Evolutionary conservation across 2,888 invertebrate genomes (phyloP).

Genomic region (Cheilosia vulpina): DNA sequence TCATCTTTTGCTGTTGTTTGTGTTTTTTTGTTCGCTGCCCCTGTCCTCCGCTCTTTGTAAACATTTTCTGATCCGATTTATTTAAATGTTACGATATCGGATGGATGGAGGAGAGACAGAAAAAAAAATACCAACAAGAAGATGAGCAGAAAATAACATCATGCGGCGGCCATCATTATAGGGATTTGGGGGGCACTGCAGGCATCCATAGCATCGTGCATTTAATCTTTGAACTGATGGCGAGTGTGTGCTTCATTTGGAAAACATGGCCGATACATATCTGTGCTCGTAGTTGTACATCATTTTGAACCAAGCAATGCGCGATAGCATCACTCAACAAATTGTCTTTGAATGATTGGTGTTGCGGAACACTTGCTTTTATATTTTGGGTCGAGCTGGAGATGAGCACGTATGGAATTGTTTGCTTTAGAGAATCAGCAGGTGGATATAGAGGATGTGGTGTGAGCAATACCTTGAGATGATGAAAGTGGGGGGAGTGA

Average conservation of each 20-base stretch:
- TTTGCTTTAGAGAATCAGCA: slow-evolving; percentile 8
- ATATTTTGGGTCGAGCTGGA: slow-evolving; percentile 27
- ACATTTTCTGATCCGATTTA: slow-evolving; percentile 63
- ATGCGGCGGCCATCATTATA: slow-evolving; percentile 21
- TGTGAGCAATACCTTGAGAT: background rate
- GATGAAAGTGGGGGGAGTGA: background rate
- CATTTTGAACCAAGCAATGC: slow-evolving; percentile 21
- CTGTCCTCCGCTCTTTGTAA: slow-evolving; percentile 39
- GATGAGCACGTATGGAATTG: background rate
- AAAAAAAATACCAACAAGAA: background rate
- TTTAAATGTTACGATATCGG: slow-evolving; percentile 53
- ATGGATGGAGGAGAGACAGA: slow-evolving; percentile 8
- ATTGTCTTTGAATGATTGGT: slow-evolving; percentile 32
- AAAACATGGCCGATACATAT: slow-evolving; percentile 28
- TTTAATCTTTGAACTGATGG: slow-evolving; percentile 37
- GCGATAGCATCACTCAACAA: slow-evolving; percentile 52
- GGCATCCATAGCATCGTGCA: slow-evolving; percentile 57
- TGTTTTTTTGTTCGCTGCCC: slow-evolving; percentile 16
- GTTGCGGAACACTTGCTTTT: slow-evolving; percentile 32
- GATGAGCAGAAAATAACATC: slow-evolving; percentile 32
- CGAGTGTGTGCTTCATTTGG: background rate
- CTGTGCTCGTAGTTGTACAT: slow-evolving; percentile 24
- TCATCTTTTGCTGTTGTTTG: slow-evolving; percentile 35
- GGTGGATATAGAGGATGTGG: background rate
- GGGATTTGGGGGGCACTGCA: slow-evolving; percentile 38